Percentiles rank a stretch among this genome's conserved stretches.
Evolutionary conservation across 2,888 invertebrate species (phyloP).

Genomic region (Campopleginae sp.): DNA sequence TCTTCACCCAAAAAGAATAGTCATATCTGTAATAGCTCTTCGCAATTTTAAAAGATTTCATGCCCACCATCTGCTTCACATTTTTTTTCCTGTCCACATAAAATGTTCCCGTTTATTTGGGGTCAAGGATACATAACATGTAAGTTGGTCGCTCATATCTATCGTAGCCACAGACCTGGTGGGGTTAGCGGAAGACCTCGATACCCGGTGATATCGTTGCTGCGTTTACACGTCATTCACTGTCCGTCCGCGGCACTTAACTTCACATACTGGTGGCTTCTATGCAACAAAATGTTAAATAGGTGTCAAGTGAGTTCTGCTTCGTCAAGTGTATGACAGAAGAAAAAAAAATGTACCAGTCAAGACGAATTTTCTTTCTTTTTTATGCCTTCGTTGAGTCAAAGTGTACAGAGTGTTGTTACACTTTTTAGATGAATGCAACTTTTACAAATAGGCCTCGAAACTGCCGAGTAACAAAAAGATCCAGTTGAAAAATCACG

Average conservation of each 20-base stretch:
- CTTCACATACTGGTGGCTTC: constrained; percentile 19
- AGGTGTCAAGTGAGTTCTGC: constrained; percentile 49
- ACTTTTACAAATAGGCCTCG: not conserved
- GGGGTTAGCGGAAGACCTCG: constrained; percentile 58
- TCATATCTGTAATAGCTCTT: too few species aligned
- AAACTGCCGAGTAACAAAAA: not conserved
- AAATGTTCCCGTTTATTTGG: constrained; percentile 27
- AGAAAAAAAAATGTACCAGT: constrained; percentile 6
- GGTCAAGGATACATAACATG: constrained; percentile 52
- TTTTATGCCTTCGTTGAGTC: not conserved
- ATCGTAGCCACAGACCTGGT: constrained; percentile 31
- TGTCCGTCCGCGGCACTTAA: constrained; percentile 40
- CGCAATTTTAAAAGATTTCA: not conserved
- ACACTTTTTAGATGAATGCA: not conserved
- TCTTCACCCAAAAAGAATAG: too few species aligned
- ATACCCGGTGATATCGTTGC: constrained; percentile 41
- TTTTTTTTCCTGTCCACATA: not conserved
- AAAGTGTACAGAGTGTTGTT: constrained; percentile 29
- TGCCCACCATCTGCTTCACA: not conserved
- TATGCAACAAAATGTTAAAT: constrained; percentile 30
- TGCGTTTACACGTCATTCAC: constrained; percentile 46
- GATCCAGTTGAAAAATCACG: not conserved
- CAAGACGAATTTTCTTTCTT: not conserved
- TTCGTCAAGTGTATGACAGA: constrained; percentile 24
- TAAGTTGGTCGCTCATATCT: constrained; percentile 37